Base-by-base conservation (phyloP, 2,888 invertebrate genomes). In the Trachelus stipa region DNA sequence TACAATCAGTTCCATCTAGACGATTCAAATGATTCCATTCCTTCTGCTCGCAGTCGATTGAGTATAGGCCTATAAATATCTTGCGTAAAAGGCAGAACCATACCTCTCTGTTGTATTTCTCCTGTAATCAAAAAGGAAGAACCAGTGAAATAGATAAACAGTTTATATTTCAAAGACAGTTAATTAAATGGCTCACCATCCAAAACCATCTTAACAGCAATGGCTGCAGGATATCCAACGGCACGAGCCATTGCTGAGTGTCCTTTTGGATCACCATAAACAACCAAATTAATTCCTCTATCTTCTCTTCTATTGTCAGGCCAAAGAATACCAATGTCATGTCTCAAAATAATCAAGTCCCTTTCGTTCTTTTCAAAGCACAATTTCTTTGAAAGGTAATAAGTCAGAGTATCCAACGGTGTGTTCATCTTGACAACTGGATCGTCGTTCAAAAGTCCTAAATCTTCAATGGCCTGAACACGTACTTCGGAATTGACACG, bases 201-300 rank as follows among this genome's bases (percentile, higher is more conserved):
- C 23, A 99, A 93, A 81, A 99, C 94, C 99, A 99, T 99, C 92
- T 98, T 98, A 1, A 98, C 95, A 1, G 99, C 98, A 85, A 99
- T 99, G 33, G 98, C 99, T 11, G 98, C 96, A 0, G 96, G 99
- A 92, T 95, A 97, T 34, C 98, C 98, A 12, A 98, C 98, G 12
- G 97, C 97, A 87, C 96, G 95, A 0, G 98, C 96, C 99, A 99
- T 99, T 35, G 99, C 99, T 0, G 99, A 98, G 91, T 97, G 97
- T 1, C 96, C 96, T 31, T 93, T 91, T 0, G 93, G 92, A 81
- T 96, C 95, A 0, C 99, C 99, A 85, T 99, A 98, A 77, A 96
- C 96, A 0, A 99, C 97, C 92, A 99, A 94, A 82, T 96, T 97
- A 76, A 97, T 95, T 81, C 95, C 97, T 74, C 97, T 95, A 75